These are phyloP conservation scores for Callorhinus ursinus DNA, from an alignment of 2,113 vertebrate species.

Conservation along the genomic window DNA sequence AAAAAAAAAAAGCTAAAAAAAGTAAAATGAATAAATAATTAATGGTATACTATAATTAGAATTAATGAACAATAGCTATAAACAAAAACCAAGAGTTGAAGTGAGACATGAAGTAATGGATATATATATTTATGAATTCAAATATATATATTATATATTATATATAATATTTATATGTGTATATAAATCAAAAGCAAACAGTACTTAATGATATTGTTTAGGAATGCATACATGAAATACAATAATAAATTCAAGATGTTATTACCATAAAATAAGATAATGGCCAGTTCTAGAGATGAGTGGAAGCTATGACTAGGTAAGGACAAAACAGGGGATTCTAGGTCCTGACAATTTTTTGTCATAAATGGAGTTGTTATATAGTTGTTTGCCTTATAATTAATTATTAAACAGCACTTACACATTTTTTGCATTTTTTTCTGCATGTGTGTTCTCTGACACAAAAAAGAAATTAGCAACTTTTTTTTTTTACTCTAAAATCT, in stretches of 20 bases:
- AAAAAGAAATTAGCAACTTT: not conserved
- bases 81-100: not conserved
- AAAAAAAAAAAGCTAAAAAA: too few relatives aligned
- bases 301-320: not conserved
- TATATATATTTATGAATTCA: not conserved
- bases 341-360: not conserved
- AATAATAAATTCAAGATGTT: not conserved
- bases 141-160: too few relatives aligned
- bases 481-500: not conserved
- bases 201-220: not conserved
- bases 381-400: not conserved
- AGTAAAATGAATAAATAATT: not conserved
- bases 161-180: not conserved
- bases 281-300: not conserved
- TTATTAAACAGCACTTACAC: not conserved
- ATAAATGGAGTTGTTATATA: not conserved
- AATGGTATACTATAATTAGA: not conserved
- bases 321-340: not conserved
- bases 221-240: not conserved
- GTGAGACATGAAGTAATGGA: not conserved
- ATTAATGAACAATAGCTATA: not conserved
- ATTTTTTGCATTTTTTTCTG: not conserved
- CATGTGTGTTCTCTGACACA: not conserved
- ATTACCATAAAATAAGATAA: not conserved
- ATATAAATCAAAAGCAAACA: not conserved